phyloP scores from a whole-genome alignment of 2,797 vertebrate species.

The Melanogrammus aeglefinus region DNA sequence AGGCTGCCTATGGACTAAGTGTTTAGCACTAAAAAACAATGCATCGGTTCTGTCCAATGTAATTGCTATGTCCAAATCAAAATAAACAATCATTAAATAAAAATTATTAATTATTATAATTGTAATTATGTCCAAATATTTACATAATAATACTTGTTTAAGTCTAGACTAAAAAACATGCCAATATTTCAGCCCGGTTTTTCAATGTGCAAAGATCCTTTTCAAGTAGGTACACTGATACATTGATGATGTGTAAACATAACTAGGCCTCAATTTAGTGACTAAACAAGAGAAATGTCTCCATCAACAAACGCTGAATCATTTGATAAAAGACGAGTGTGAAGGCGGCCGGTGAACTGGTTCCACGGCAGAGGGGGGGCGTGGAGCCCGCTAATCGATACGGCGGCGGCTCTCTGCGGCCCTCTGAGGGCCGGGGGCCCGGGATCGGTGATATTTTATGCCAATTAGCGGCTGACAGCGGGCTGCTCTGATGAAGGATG shows the following conservation, averaged over 20 bases:
- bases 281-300: slow-evolving; percentile 14
- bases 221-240: background rate
- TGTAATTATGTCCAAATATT: too few relatives aligned
- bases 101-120: too few relatives aligned
- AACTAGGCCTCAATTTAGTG: background rate
- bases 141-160: background rate
- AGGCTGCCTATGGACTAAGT: too few relatives aligned
- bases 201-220: background rate
- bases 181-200: background rate
- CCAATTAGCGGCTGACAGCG: slow-evolving; percentile 78
- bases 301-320: slow-evolving; percentile 23
- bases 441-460: slow-evolving; percentile 80
- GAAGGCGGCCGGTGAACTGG: slow-evolving; percentile 19
- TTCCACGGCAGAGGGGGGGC: slow-evolving; percentile 43
- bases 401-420: slow-evolving; percentile 40
- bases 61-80: too few relatives aligned
- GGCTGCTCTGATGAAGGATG: slow-evolving; percentile 70
- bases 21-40: too few relatives aligned
- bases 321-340: slow-evolving; percentile 17
- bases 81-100: too few relatives aligned
- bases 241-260: background rate
- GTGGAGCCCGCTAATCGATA: slow-evolving; percentile 55
- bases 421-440: slow-evolving; percentile 61
- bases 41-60: too few relatives aligned
- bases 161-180: slow-evolving; percentile 29